phyloP scores from a whole-genome alignment of 1,140 invertebrate genomes.

The Stegodyphus mimosarum region DNA sequence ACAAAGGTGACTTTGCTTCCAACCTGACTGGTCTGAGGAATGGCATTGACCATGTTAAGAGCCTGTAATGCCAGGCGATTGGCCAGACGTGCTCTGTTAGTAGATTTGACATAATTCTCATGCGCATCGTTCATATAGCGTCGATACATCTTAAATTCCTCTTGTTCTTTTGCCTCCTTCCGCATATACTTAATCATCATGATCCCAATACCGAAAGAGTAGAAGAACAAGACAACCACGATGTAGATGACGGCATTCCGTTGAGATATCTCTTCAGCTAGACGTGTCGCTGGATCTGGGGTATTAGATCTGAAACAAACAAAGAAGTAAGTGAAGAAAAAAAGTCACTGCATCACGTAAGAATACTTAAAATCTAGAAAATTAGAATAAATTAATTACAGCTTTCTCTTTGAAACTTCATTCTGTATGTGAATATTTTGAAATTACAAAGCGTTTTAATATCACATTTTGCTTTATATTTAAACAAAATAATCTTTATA shows the following conservation, averaged over 20 bases:
- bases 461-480: too few species aligned
- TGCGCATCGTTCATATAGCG: conserved; percentile 64
- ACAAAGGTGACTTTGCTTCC: conserved; percentile 65
- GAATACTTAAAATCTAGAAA: too few species aligned
- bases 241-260: conserved; percentile 65
- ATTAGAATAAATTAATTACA: too few species aligned
- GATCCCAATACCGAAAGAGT: conserved; percentile 65
- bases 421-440: background rate
- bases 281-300: background rate
- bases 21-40: conserved; percentile 64
- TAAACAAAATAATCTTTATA: too few species aligned
- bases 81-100: conserved; percentile 62
- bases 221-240: conserved; percentile 65
- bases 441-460: background rate
- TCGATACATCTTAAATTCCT: conserved; percentile 64
- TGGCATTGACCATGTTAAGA: conserved; percentile 64
- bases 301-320: conserved; percentile 13
- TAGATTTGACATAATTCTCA: conserved; percentile 60
- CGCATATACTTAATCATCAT: conserved; percentile 66
- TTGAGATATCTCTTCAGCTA: conserved; percentile 49
- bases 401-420: too few species aligned
- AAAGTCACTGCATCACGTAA: too few species aligned
- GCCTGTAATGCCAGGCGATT: conserved; percentile 65
- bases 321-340: background rate
- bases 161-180: conserved; percentile 64